Evolutionary conservation across 2,113 vertebrate genomes (phyloP).

Genomic region (Stegostoma tigrinum): DNA sequence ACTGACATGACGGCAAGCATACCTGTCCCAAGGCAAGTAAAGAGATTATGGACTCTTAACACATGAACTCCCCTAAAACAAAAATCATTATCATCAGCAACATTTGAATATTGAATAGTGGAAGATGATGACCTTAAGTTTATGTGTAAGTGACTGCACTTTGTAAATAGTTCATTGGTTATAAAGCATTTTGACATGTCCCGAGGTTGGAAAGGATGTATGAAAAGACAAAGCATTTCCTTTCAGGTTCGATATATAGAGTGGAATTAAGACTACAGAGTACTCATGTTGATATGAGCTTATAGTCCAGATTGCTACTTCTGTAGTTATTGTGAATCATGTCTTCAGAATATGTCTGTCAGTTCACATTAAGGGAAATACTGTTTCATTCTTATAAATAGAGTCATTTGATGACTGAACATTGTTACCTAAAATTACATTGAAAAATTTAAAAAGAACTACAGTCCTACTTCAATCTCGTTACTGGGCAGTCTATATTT

Average conservation of each 20-base stretch:
- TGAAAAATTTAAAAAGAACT: not conserved
- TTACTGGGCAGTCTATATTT: not conserved
- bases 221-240: not conserved
- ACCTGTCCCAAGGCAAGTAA: not conserved
- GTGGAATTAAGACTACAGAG: not conserved
- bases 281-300: not conserved
- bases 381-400: not conserved
- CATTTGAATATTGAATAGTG: not conserved
- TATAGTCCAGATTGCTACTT: not conserved
- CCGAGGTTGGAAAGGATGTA: not conserved
- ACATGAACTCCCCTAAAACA: too few species aligned
- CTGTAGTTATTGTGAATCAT: not conserved
- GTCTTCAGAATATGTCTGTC: not conserved
- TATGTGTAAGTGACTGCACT: not conserved
- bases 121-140: not conserved
- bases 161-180: conserved; percentile 43
- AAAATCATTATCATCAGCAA: too few species aligned
- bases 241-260: not conserved
- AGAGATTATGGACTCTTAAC: too few species aligned
- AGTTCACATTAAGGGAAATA: not conserved
- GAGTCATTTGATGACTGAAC: not conserved
- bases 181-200: conserved; percentile 33
- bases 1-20: too few species aligned
- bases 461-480: not conserved
- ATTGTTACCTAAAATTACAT: not conserved